Base-by-base conservation (phyloP, 2,888 invertebrate genomes). In the Salpingus planirostris region DNA sequence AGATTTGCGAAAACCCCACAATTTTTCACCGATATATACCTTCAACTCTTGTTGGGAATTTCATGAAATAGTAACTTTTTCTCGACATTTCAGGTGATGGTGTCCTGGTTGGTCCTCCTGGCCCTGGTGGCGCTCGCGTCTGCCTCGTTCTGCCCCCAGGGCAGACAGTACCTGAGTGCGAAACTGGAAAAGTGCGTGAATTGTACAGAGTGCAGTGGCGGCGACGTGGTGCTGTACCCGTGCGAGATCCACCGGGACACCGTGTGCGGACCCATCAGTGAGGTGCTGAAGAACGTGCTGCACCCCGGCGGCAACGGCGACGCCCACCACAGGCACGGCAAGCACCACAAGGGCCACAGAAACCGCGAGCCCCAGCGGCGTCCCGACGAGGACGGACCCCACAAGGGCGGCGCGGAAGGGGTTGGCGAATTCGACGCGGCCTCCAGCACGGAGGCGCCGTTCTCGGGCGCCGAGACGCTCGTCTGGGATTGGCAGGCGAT, bases 201-300 rank as follows among this genome's bases (percentile, higher is more conserved):
- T 37, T 86, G 86, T 68, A 78, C 81, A 33, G 69, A 69, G 54
- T 85, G 85, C 65, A 75, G 76, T 48, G 59, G 61, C 36, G 71
- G 70, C 33, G 62, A 60, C 33, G 75, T 81, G 39, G 80, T 83
- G 23, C 60, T 78, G 40, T 70, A 76, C 31, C 84, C 85, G 33
- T 86, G 85, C 64, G 80, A 80, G 52, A 65, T 78, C 37, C 80
- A 85, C 66, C 70, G 77, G 40, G 82, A 86, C 64, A 80, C 85
- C 23, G 68, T 78, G 46, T 86, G 86, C 64, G 80, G 79, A 22
- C 74, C 80, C 2, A 28, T 46, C 66, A 70, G 74, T 44, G 76
- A 79, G 50, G 66, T 82, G 44, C 31, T 47, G 15, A 37, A 42
- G 24, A 25, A 18, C 18, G 29, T 38, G 21, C n/a, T n/a, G n/a